Evolutionary conservation across 1,140 invertebrate genomes (phyloP).

Genomic region (Zaprionus kolodkinae): DNA sequence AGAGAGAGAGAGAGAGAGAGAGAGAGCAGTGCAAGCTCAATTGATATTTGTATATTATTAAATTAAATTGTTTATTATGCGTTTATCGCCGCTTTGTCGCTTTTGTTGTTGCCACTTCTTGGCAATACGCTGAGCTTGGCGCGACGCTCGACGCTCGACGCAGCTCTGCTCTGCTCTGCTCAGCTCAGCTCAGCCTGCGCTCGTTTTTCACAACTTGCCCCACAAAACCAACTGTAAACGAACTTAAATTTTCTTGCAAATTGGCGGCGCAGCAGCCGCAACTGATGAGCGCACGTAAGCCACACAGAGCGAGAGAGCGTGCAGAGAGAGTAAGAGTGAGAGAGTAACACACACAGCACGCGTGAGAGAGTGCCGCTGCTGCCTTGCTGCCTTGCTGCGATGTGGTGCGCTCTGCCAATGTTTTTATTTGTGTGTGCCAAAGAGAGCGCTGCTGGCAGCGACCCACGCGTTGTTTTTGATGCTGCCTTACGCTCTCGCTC

Average conservation of each 20-base stretch:
- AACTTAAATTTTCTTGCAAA: slow-evolving; percentile 78
- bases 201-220: slow-evolving; percentile 69
- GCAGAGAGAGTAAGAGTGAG: background rate
- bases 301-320: background rate
- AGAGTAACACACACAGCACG: slow-evolving; percentile 4
- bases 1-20: background rate
- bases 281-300: slow-evolving; percentile 11
- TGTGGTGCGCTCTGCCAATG: slow-evolving; percentile 31
- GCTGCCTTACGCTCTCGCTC: background rate
- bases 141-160: slow-evolving; percentile 8
- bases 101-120: slow-evolving; percentile 62
- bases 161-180: background rate
- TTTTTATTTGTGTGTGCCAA: slow-evolving; percentile 40
- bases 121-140: slow-evolving; percentile 45
- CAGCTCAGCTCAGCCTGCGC: slow-evolving; percentile 34
- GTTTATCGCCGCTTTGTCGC: slow-evolving; percentile 12
- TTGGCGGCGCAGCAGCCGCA: slow-evolving; percentile 69
- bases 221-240: slow-evolving; percentile 67
- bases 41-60: slow-evolving; percentile 50
- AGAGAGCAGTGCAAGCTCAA: slow-evolving; percentile 52
- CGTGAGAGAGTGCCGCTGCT: background rate
- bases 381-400: slow-evolving; percentile 10
- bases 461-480: slow-evolving; percentile 42
- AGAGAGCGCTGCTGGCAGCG: slow-evolving; percentile 8
- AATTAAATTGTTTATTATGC: slow-evolving; percentile 43